phyloP scores from a whole-genome alignment of 2,113 vertebrate species.

The Ochotona princeps region DNA sequence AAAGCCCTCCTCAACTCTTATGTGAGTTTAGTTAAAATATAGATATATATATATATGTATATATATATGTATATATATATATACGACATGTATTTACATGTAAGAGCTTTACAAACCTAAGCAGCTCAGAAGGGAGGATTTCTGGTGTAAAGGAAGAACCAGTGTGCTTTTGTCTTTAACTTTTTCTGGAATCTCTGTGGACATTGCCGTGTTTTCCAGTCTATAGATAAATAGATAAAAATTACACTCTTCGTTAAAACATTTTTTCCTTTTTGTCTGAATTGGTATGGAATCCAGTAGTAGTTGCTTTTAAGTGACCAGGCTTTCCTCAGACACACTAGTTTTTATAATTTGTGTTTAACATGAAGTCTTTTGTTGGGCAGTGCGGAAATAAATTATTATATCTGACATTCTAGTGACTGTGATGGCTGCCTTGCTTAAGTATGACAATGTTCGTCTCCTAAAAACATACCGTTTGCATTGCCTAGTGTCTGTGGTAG shows the following conservation, averaged over 20 bases:
- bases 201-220: not conserved
- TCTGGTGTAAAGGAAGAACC: not conserved
- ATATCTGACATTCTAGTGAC: constrained; percentile 6
- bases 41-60: too few species aligned
- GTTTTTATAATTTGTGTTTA: constrained; percentile 16
- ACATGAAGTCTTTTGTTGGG: constrained; percentile 23
- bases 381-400: constrained; percentile 7
- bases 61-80: not conserved
- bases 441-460: not conserved
- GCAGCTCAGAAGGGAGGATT: not conserved
- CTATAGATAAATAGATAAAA: not conserved
- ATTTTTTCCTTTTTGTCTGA: not conserved
- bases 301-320: constrained; percentile 12
- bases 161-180: not conserved
- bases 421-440: constrained; percentile 34
- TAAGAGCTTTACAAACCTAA: constrained; percentile 1
- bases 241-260: not conserved
- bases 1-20: not conserved
- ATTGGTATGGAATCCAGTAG: not conserved
- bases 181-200: not conserved
- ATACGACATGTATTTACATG: not conserved
- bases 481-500: constrained; percentile 34
- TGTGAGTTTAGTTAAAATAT: constrained; percentile 39
- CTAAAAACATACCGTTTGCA: not conserved
- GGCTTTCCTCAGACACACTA: not conserved